Percentiles rank a stretch among this genome's conserved stretches.
Conservation (phyloP, 2,113 vertebrate species). For the Osmerus mordax region DNA sequence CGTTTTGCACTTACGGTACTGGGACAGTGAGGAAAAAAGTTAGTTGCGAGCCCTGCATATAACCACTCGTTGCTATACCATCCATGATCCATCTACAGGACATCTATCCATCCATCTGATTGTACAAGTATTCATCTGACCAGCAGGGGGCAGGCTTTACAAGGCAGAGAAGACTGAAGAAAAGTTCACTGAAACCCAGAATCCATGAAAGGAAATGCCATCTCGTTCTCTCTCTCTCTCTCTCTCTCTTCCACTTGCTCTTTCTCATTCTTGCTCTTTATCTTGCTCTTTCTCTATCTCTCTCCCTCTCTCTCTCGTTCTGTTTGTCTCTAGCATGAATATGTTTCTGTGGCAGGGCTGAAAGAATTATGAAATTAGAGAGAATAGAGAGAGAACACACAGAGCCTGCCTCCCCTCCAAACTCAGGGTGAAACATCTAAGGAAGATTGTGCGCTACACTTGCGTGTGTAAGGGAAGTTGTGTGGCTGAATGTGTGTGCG, state of each 20-base stretch:
- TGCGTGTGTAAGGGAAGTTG: no score
- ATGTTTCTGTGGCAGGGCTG: background rate
- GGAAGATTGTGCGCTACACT: no score
- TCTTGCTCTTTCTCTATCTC: background rate
- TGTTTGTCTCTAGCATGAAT: background rate
- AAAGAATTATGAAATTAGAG: background rate
- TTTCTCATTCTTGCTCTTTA: background rate
- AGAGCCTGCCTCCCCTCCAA: background rate
- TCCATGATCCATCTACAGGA: background rate
- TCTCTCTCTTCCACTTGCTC: background rate
- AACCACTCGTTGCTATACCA: background rate
- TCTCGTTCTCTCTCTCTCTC: background rate
- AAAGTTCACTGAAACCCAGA: background rate
- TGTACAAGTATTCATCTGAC: background rate
- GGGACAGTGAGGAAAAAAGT: no score
- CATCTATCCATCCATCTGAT: no score
- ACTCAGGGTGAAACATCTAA: no score
- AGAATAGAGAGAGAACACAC: background rate
- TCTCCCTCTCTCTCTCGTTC: conserved; percentile 5
- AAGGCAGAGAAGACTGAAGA: background rate
- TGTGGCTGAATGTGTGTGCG: no score
- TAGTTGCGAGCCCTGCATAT: background rate
- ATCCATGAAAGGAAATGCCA: background rate
- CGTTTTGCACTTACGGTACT: no score
- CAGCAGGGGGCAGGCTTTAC: conserved; percentile 48